These are phyloP conservation scores for Pandemis cinnamomeana DNA, from an alignment of 2,888 invertebrate species.

Conservation along the genomic window DNA sequence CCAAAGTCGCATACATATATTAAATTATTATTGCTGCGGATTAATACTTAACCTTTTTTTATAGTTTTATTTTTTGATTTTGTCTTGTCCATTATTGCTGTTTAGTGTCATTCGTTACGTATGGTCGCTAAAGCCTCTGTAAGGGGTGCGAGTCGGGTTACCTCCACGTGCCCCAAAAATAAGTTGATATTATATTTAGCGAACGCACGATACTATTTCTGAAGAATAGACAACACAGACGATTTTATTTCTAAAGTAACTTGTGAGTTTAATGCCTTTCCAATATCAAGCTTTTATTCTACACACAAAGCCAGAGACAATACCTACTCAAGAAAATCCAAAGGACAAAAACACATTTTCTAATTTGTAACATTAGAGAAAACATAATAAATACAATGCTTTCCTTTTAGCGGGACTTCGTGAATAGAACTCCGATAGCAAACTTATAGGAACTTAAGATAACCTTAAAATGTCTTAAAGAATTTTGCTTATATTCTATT, in stretches of 20 bases:
- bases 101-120: no score
- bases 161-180: no score
- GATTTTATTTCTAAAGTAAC: not conserved
- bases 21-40: no score
- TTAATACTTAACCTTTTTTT: no score
- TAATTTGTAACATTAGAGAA: constrained; percentile 65
- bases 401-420: constrained; percentile 60
- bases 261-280: not conserved
- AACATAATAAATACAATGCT: constrained; percentile 71
- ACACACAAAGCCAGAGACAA: constrained; percentile 42
- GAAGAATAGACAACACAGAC: not conserved
- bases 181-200: no score
- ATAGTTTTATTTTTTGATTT: no score
- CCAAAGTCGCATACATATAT: no score
- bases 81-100: no score
- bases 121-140: no score
- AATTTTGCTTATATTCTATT: not conserved
- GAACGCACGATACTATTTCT: not conserved
- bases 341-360: constrained; percentile 61
- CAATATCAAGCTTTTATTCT: constrained; percentile 1
- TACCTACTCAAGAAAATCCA: constrained; percentile 50
- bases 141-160: no score
- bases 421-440: constrained; percentile 47
- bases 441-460: not conserved
- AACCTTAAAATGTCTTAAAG: not conserved